phyloP scores from a whole-genome alignment of 2,113 vertebrate species.

The Stegastes partitus region DNA sequence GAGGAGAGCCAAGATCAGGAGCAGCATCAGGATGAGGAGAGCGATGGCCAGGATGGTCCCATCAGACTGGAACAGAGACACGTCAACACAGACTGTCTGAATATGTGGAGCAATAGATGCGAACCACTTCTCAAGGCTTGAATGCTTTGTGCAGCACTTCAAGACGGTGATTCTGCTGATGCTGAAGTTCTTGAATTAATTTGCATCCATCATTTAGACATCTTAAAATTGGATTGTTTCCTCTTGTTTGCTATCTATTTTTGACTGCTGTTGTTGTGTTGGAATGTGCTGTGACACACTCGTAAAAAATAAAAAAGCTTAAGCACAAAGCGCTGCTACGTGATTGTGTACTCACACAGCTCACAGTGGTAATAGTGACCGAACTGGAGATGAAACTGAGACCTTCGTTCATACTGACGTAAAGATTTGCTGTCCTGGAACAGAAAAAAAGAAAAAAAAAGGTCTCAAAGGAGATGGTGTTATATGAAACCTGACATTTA shows the following conservation, averaged over 20 bases:
- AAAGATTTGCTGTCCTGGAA: conserved; percentile 90
- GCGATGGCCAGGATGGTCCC: conserved; percentile 96
- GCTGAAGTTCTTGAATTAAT: not conserved
- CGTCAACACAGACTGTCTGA: conserved; percentile 35
- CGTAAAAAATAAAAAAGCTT: too few relatives aligned
- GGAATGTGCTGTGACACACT: not conserved
- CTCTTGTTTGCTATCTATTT: not conserved
- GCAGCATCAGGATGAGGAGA: conserved; percentile 93
- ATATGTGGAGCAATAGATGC: not conserved
- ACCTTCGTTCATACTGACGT: conserved; percentile 98
- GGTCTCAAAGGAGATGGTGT: not conserved
- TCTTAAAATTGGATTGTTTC: not conserved
- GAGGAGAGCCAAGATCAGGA: conserved; percentile 91
- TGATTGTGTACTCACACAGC: conserved; percentile 90
- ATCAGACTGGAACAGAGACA: conserved; percentile 88
- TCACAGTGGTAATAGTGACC: conserved; percentile 96
- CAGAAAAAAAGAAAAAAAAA: conserved; percentile 38
- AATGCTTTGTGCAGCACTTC: not conserved
- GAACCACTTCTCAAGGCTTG: conserved; percentile 3
- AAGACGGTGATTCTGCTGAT: not conserved
- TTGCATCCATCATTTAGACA: conserved; percentile 11
- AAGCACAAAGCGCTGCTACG: too few relatives aligned
- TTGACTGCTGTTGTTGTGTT: not conserved
- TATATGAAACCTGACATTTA: conserved; percentile 20
- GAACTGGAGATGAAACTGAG: conserved; percentile 98